These are phyloP conservation scores for Vanessa cardui DNA, from an alignment of 2,888 invertebrate genomes.

Conservation along the genomic window DNA sequence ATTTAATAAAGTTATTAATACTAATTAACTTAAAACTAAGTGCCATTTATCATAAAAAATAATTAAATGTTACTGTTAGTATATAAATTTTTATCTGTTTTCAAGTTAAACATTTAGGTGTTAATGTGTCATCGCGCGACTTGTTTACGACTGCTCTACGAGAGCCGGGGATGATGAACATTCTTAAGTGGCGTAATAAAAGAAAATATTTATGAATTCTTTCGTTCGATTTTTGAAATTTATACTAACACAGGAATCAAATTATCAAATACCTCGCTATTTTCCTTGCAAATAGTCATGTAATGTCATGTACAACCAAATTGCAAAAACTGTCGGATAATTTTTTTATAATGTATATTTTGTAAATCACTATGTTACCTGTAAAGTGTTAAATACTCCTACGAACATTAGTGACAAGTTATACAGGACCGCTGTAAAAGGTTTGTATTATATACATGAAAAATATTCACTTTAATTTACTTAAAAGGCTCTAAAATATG, in stretches of 20 bases:
- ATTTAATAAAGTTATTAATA: background rate
- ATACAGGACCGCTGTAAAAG: too few species aligned
- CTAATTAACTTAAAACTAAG: background rate
- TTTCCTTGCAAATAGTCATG: too few species aligned
- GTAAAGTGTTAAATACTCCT: too few species aligned
- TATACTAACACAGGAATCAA: background rate
- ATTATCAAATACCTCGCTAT: background rate
- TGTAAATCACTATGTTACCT: too few species aligned
- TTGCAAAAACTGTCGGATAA: too few species aligned
- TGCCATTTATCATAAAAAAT: background rate
- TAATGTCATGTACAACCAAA: too few species aligned
- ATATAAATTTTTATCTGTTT: constrained; percentile 50
- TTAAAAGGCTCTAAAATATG: too few species aligned
- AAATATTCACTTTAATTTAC: too few species aligned
- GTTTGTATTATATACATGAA: too few species aligned
- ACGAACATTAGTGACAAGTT: too few species aligned
- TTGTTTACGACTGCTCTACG: constrained; percentile 62
- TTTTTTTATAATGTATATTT: too few species aligned
- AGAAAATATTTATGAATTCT: background rate
- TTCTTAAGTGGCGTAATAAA: constrained; percentile 36
- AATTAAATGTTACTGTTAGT: constrained; percentile 8
- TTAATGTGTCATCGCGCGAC: constrained; percentile 58
- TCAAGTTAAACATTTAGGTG: constrained; percentile 56
- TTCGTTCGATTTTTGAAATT: background rate
- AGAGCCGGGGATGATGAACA: constrained; percentile 59